phyloP scores from a whole-genome alignment of 2,888 invertebrate species.

The Prenolepis imparis region DNA sequence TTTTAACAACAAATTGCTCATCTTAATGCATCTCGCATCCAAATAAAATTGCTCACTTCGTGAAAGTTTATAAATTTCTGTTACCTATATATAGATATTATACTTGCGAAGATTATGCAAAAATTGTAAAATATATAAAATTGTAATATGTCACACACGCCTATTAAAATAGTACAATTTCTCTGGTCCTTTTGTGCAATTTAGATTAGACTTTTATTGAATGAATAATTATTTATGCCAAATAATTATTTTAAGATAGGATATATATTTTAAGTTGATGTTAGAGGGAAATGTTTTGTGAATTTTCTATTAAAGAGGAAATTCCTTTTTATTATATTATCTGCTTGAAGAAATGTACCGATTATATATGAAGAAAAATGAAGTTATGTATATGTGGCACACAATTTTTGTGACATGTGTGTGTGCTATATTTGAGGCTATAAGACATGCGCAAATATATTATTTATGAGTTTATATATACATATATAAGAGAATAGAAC shows the following conservation, averaged over 20 bases:
- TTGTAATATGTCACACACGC: neutral
- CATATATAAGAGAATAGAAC: neutral
- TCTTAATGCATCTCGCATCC: neutral
- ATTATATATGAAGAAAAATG: neutral
- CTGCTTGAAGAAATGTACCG: neutral
- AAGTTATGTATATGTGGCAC: neutral
- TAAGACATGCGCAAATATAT: conserved; percentile 20
- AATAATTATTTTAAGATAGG: conserved; percentile 9
- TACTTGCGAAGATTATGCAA: neutral
- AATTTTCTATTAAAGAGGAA: neutral
- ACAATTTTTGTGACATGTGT: conserved; percentile 10
- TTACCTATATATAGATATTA: neutral
- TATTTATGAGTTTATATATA: conserved; percentile 29
- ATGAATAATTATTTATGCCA: neutral
- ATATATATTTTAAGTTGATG: neutral
- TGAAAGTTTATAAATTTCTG: neutral
- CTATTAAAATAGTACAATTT: neutral
- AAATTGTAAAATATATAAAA: conserved; percentile 7
- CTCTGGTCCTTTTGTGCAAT: neutral
- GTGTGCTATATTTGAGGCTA: conserved; percentile 41
- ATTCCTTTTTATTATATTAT: neutral
- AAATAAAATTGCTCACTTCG: neutral
- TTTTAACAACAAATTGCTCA: neutral
- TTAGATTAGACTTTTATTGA: neutral
- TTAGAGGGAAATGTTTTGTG: neutral